Conservation (phyloP, 2,113 vertebrate genomes). For the Channa maculata region DNA sequence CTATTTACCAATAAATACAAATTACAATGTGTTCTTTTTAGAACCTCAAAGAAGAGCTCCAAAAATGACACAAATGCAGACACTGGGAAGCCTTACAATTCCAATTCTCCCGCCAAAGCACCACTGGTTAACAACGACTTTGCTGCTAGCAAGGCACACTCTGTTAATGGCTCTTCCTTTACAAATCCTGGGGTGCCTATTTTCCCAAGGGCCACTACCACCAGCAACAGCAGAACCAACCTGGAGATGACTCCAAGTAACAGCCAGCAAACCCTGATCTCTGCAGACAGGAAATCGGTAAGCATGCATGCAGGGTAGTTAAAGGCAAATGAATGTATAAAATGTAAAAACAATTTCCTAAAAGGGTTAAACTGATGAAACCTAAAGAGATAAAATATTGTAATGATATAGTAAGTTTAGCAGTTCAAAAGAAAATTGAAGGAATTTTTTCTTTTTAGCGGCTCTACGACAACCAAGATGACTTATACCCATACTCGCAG, state of each 20-base stretch:
- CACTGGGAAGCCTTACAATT: background rate
- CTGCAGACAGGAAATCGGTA: constrained; percentile 37
- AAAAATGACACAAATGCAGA: constrained; percentile 14
- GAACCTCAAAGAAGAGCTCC: constrained; percentile 51
- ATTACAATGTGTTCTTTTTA: constrained; percentile 5
- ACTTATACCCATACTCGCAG: constrained; percentile 16
- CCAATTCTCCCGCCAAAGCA: constrained; percentile 1
- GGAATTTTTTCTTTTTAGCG: constrained; percentile 29
- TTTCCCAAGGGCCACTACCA: constrained; percentile 78
- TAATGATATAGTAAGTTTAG: background rate
- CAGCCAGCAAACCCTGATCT: constrained; percentile 51
- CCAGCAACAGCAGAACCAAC: constrained; percentile 49
- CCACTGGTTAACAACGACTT: background rate
- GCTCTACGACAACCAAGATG: constrained; percentile 16
- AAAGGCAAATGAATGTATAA: background rate
- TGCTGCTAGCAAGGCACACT: accelerated
- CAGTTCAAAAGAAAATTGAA: no score
- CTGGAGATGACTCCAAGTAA: constrained; percentile 61
- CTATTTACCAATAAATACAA: no score
- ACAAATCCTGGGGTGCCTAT: constrained; percentile 40
- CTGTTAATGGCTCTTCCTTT: background rate
- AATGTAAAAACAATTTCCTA: background rate
- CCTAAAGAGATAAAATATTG: background rate
- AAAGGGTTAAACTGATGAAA: background rate
- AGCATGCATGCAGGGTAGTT: background rate